phyloP scores from a whole-genome alignment of 2,888 invertebrate species.

The Notocelia uddmanniana region DNA sequence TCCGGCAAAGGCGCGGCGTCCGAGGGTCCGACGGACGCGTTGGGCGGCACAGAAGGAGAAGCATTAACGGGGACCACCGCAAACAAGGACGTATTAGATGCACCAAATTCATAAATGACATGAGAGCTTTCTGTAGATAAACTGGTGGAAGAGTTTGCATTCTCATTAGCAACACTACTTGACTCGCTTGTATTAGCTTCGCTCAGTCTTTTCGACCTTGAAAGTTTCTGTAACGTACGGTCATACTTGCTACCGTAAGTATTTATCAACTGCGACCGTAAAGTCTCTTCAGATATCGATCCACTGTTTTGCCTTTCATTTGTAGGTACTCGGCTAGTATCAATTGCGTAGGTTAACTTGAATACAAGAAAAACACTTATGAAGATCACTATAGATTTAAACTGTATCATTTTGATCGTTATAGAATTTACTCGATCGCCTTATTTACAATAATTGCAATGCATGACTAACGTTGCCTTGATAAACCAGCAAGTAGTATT shows the following conservation, averaged over 20 bases:
- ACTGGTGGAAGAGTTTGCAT: constrained; percentile 53
- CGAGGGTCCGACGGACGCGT: constrained; percentile 85
- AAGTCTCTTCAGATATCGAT: constrained; percentile 40
- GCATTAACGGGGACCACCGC: constrained; percentile 69
- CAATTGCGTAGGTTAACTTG: constrained; percentile 37
- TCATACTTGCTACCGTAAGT: constrained; percentile 41
- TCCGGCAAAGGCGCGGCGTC: constrained; percentile 94
- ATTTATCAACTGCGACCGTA: constrained; percentile 41
- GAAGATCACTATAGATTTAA: constrained; percentile 42
- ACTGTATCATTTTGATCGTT: constrained; percentile 40
- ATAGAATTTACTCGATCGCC: constrained; percentile 25
- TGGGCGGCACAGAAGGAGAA: constrained; percentile 66
- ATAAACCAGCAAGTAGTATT: constrained; percentile 19
- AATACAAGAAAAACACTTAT: constrained; percentile 38
- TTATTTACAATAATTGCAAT: constrained; percentile 20
- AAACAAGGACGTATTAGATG: constrained; percentile 68
- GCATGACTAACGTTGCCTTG: constrained; percentile 17
- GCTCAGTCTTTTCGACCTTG: constrained; percentile 70
- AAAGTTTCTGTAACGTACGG: constrained; percentile 50
- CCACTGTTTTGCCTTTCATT: constrained; percentile 38
- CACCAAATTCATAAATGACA: constrained; percentile 68
- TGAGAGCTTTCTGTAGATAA: constrained; percentile 68
- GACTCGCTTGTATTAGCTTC: constrained; percentile 67
- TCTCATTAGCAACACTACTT: constrained; percentile 56
- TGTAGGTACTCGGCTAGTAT: constrained; percentile 13